A percentile compares a stretch with the other conserved stretches of the same genome.
These are phyloP conservation scores for Eupristina koningsbergeri DNA, from an alignment of 1,140 invertebrate species.

Conservation along the genomic window DNA sequence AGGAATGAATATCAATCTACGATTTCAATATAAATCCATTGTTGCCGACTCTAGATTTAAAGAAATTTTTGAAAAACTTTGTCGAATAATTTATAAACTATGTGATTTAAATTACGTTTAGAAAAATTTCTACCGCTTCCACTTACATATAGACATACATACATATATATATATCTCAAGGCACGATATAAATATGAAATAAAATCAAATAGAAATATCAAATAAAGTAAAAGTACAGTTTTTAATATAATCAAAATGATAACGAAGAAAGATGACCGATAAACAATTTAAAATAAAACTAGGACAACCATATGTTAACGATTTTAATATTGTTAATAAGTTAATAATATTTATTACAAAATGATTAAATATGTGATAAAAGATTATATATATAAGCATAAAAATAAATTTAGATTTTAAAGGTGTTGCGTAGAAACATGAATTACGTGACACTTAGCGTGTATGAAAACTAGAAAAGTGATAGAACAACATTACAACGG, in stretches of 20 bases:
- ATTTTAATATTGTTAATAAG: conserved; percentile 66
- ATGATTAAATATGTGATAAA: conserved; percentile 65
- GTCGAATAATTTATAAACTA: not conserved
- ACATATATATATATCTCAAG: not conserved
- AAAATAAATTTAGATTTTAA: conserved; percentile 66
- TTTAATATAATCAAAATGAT: conserved; percentile 39
- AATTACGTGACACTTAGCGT: conserved; percentile 52
- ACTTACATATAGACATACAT: not conserved
- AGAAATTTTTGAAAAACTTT: not conserved
- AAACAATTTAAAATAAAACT: conserved; percentile 48
- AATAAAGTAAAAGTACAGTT: not conserved
- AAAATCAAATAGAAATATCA: not conserved
- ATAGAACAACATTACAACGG: conserved; percentile 17
- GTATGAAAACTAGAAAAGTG: conserved; percentile 55
- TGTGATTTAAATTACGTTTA: not conserved
- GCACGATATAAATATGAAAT: conserved; percentile 16
- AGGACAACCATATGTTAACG: conserved; percentile 58
- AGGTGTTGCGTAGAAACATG: conserved; percentile 51
- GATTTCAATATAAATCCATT: not conserved
- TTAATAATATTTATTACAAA: conserved; percentile 65
- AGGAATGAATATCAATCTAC: not conserved
- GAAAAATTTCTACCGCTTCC: not conserved
- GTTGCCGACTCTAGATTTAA: not conserved
- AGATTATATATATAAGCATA: conserved; percentile 52
- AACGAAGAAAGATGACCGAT: conserved; percentile 28